Conservation (phyloP, 1,140 invertebrate species). For the Neodiprion fabricii region DNA sequence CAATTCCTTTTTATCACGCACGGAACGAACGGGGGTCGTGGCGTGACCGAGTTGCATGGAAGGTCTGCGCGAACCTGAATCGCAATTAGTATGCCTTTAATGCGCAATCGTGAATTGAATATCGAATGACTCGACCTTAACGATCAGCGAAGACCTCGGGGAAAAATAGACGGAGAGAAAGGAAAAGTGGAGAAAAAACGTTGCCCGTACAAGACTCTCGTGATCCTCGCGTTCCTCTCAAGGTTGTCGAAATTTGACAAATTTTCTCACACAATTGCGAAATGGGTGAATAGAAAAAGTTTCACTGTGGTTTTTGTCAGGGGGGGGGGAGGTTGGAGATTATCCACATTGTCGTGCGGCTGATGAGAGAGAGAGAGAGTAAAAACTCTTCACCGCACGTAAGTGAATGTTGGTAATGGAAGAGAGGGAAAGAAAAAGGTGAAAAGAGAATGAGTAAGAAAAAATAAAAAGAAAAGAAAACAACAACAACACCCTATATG, state of each 20-base stretch:
- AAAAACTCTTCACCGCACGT: not conserved
- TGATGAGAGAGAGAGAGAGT: not conserved
- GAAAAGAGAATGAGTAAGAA: not conserved
- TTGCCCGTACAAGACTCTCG: no score
- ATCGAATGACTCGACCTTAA: not conserved
- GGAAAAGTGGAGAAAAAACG: no score
- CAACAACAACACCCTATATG: not conserved
- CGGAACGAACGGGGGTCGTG: not conserved
- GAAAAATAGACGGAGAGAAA: no score
- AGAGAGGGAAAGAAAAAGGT: not conserved
- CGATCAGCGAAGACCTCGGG: not conserved
- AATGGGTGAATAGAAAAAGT: no score
- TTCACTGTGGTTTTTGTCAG: no score
- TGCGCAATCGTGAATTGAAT: not conserved
- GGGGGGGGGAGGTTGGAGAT: no score
- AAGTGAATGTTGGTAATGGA: not conserved
- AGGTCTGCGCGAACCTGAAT: not conserved
- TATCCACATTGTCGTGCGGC: not conserved
- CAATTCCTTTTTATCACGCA: conserved; percentile 2
- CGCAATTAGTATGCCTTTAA: conserved; percentile 3
- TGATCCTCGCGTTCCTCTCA: no score
- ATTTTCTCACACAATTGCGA: no score
- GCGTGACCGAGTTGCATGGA: not conserved
- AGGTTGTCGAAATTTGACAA: no score
- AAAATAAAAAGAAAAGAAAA: not conserved